Base-by-base conservation (phyloP, 2,797 vertebrate genomes). In the Coluber constrictor region DNA sequence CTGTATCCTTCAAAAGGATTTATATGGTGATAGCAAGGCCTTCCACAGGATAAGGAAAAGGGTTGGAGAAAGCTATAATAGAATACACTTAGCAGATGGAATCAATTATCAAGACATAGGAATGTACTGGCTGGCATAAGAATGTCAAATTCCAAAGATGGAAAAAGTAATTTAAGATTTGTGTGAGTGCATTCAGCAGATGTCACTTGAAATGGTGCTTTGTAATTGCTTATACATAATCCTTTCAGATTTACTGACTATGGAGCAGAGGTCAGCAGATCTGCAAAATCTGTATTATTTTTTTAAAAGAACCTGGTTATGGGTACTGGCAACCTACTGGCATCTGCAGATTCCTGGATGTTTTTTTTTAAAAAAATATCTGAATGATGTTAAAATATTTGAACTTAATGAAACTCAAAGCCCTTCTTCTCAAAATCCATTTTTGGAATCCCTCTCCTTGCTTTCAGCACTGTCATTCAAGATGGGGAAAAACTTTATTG, bases 51-150 rank as follows among this genome's bases (percentile, higher is more conserved):
- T 55, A 90, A 89, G 29, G 91, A 59, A 37, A 74, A 92, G 59
- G 56, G 55, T 13, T 83, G 47, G 57, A 86, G n/a, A 92, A 37
- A 29, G 47, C 43, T n/a, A 92, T 59, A 74, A 3, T 63, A 74
- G 43, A 89, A 56, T 56, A 61, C 18, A 37, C 57, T 83, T 90
- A 88, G 57, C 57, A 60, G 57, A 86, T 90, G 88, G 57, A 86
- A 90, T 89, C n/a, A 90, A 56, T 86, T 90, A 90, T 55, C 29
- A 92, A 83, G 70, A 59, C 56, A 92, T 16, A 90, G 66, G 92
- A 90, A 92, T 86, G 70, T 23, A 55, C 20, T 86, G 57, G 70
- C 23, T 83, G 74, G 83, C 57, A 86, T 83, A 61, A n/a, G 32
- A 57, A 89, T 61, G 47, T n/a, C 47, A 63, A 86, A 63, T 92